A percentile compares a stretch with the other conserved stretches of the same genome.
Conservation (phyloP, 2,797 vertebrate species). For the Chaetodon trifasciatus region DNA sequence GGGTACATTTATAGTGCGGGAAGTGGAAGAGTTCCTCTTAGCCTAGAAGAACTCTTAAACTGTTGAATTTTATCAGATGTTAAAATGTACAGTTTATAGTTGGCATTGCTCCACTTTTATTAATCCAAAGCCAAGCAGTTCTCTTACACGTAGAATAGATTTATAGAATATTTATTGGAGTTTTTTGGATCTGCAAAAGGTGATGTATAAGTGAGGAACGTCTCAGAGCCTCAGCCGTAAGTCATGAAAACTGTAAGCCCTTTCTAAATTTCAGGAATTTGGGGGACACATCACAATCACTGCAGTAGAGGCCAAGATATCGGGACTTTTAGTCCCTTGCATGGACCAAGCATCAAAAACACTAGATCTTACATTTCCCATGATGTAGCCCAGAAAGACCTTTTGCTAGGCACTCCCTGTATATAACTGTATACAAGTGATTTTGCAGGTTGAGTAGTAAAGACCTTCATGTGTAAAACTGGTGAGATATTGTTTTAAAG, state of each 20-base stretch:
- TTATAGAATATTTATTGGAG: background rate
- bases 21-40: background rate
- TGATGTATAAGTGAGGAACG: conserved; percentile 9
- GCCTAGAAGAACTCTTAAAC: background rate
- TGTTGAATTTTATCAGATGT: background rate
- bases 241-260: background rate
- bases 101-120: background rate
- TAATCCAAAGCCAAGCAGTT: background rate
- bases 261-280: background rate
- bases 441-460: conserved; percentile 5
- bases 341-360: background rate
- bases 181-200: background rate
- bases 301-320: background rate
- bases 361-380: background rate
- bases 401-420: background rate
- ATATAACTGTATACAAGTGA: background rate
- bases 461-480: background rate
- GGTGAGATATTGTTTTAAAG: conserved; percentile 10
- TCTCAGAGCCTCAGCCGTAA: conserved; percentile 9
- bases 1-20: background rate
- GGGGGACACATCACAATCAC: background rate
- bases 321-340: background rate
- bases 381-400: background rate
- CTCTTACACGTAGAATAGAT: background rate
- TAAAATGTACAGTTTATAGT: background rate